phyloP scores from a whole-genome alignment of 2,797 vertebrate genomes.

The Melanotaenia trifasciata region DNA sequence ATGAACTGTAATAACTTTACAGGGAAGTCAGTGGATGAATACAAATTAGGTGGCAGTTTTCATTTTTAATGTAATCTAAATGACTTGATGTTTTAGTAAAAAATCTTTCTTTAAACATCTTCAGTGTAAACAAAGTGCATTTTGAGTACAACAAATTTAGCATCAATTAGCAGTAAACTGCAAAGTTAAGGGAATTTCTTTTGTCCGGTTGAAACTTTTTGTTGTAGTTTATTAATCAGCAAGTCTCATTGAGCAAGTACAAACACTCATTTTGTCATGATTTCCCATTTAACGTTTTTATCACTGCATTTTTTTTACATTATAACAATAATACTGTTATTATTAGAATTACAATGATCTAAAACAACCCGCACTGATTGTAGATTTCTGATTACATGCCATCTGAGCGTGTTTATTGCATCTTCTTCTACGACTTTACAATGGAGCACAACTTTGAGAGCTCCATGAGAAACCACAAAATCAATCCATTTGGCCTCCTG shows the following conservation, averaged over 20 bases:
- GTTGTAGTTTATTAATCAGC: background rate
- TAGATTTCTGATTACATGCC: background rate
- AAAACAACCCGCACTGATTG: background rate
- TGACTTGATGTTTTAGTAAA: background rate
- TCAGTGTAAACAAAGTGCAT: background rate
- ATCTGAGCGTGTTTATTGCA: background rate
- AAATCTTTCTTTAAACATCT: background rate
- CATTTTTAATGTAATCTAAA: background rate
- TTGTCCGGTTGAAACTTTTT: background rate
- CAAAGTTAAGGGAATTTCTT: background rate
- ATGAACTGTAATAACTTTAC: background rate
- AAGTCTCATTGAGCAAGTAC: background rate
- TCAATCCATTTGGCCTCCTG: constrained; percentile 28
- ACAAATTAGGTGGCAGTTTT: background rate
- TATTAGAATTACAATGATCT: background rate
- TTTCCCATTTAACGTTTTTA: background rate
- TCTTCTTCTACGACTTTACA: constrained; percentile 21
- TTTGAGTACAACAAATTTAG: background rate
- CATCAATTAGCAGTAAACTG: background rate
- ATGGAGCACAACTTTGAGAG: constrained; percentile 12
- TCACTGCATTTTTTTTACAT: background rate
- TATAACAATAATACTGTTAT: background rate
- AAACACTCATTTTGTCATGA: background rate
- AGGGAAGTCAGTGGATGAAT: background rate
- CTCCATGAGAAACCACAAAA: constrained; percentile 16